These are phyloP conservation scores for Scomber colias DNA, from an alignment of 2,113 vertebrate genomes.

Conservation along the genomic window DNA sequence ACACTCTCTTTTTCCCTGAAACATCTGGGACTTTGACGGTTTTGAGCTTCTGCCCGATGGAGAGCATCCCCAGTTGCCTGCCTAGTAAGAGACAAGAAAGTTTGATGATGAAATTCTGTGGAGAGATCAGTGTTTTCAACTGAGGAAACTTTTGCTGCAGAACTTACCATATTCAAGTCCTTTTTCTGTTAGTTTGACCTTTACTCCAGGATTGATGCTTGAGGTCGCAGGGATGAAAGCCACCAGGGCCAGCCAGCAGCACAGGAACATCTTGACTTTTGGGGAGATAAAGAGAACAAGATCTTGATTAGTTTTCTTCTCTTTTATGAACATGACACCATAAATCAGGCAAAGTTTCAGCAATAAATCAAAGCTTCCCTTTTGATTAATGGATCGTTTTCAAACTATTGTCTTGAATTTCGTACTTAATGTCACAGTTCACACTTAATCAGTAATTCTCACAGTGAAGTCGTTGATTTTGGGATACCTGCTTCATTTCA, in stretches of 20 bases:
- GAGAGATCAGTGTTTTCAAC: too few relatives aligned
- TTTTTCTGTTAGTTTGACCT: constrained; percentile 78
- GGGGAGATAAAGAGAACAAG: constrained; percentile 15
- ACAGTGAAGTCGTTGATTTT: too few relatives aligned
- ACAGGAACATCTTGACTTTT: constrained; percentile 68
- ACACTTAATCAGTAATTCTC: neutral
- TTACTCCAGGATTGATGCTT: constrained; percentile 76
- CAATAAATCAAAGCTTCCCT: neutral
- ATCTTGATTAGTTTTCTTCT: neutral
- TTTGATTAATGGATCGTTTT: neutral
- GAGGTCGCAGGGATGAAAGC: constrained; percentile 51
- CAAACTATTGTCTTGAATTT: too few relatives aligned
- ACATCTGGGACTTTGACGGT: constrained; percentile 79
- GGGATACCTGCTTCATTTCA: constrained; percentile 8
- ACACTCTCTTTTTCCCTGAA: constrained; percentile 70
- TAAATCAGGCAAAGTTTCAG: neutral
- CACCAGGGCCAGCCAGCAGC: constrained; percentile 63
- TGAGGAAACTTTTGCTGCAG: neutral
- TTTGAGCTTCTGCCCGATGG: constrained; percentile 75
- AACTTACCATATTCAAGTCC: constrained; percentile 83
- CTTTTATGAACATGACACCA: neutral
- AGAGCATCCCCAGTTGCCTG: constrained; percentile 74
- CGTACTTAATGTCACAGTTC: neutral
- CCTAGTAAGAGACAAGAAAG: constrained; percentile 48
- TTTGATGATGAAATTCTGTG: neutral